These are phyloP conservation scores for Drosophila funebris DNA, from an alignment of 1,140 invertebrate genomes.

Conservation along the genomic window DNA sequence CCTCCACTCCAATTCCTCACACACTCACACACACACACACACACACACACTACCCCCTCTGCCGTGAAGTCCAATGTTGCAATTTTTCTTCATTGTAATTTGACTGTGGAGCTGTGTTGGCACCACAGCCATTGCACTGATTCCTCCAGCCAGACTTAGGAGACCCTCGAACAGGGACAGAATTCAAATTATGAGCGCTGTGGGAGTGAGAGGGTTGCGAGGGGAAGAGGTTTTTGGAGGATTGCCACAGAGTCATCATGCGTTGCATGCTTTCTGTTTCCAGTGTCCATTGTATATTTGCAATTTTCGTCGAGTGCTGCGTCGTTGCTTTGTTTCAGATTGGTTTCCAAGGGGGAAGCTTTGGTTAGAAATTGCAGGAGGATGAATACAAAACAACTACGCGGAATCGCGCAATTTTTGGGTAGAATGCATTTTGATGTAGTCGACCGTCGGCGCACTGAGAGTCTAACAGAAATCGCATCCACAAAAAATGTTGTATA, in stretches of 20 bases:
- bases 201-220: neutral
- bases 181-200: conserved; percentile 37
- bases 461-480: neutral
- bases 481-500: neutral
- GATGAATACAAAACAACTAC: conserved; percentile 12
- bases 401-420: conserved; percentile 48
- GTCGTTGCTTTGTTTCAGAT: conserved; percentile 70
- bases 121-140: conserved; percentile 58
- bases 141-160: conserved; percentile 32
- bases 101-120: conserved; percentile 35
- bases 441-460: conserved; percentile 40
- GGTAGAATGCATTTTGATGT: conserved; percentile 79
- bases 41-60: too few species aligned
- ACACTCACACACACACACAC: neutral
- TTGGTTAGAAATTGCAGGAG: conserved; percentile 8
- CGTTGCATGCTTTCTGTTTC: conserved; percentile 43
- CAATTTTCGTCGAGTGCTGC: conserved; percentile 73
- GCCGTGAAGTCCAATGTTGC: conserved; percentile 37
- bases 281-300: conserved; percentile 71
- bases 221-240: neutral
- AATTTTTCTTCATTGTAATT: conserved; percentile 82
- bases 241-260: conserved; percentile 35
- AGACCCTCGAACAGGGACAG: neutral
- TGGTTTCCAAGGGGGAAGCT: conserved; percentile 20
- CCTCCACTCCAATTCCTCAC: conserved; percentile 9